A percentile compares a stretch with the other conserved stretches of the same genome.
phyloP scores from a whole-genome alignment of 2,797 vertebrate species.

The Scyliorhinus canicula region DNA sequence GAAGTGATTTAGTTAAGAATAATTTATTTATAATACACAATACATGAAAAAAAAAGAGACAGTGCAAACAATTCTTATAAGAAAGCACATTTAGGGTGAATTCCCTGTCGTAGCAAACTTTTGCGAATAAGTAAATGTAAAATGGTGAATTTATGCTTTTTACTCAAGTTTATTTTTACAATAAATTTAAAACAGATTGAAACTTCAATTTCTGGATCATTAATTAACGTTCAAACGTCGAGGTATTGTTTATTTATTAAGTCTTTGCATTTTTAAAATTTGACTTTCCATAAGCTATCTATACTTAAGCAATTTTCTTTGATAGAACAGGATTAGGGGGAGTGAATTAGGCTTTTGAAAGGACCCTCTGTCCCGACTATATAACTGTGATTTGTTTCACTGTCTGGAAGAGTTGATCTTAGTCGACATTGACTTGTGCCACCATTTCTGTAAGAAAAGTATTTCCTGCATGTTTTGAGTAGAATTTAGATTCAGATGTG shows the following conservation, averaged over 20 bases:
- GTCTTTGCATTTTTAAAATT: background rate
- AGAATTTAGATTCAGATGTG: background rate
- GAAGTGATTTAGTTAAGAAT: background rate
- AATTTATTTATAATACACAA: background rate
- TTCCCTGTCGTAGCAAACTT: background rate
- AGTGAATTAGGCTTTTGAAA: background rate
- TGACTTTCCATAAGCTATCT: background rate
- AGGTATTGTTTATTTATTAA: background rate
- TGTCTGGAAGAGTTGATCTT: background rate
- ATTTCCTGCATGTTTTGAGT: background rate
- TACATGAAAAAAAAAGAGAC: background rate
- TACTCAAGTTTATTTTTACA: background rate
- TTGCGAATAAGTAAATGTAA: background rate
- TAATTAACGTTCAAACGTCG: background rate
- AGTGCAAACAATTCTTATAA: background rate
- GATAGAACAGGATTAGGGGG: background rate
- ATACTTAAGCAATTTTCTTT: background rate
- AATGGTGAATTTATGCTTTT: background rate
- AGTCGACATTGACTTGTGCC: background rate
- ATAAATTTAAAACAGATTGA: background rate
- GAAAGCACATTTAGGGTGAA: background rate
- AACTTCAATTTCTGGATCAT: background rate
- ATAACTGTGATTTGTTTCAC: background rate
- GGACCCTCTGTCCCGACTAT: background rate
- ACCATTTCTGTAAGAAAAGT: background rate